Evolutionary conservation across 1,140 invertebrate genomes (phyloP).

Genomic region (Cecropterus lyciades): DNA sequence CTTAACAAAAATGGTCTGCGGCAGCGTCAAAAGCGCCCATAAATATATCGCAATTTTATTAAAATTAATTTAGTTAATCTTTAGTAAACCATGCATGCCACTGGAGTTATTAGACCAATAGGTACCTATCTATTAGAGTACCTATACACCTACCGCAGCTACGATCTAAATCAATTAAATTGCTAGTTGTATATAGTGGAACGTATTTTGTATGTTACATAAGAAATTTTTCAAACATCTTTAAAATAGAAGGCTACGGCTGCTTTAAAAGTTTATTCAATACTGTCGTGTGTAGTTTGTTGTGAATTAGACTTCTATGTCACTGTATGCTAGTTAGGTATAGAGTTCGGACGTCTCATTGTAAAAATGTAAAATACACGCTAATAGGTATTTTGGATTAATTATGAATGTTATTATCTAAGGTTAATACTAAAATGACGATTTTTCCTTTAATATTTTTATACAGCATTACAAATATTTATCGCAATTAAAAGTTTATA

Average conservation of each 20-base stretch:
- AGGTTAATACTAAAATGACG: slow-evolving; percentile 75
- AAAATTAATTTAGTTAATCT: slow-evolving; percentile 51
- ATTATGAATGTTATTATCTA: slow-evolving; percentile 77
- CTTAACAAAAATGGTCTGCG: slow-evolving; percentile 10
- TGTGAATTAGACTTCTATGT: slow-evolving; percentile 79
- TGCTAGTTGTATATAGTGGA: slow-evolving; percentile 80
- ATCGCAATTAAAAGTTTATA: slow-evolving; percentile 84
- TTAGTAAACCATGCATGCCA: slow-evolving; percentile 72
- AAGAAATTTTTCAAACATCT: slow-evolving; percentile 78
- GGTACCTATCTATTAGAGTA: slow-evolving; percentile 64
- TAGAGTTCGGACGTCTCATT: slow-evolving; percentile 77
- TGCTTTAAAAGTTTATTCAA: slow-evolving; percentile 78
- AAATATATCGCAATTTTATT: slow-evolving; percentile 30
- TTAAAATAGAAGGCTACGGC: slow-evolving; percentile 76
- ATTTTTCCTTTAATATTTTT: slow-evolving; percentile 84
- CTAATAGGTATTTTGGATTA: slow-evolving; percentile 66
- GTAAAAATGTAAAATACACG: slow-evolving; percentile 83
- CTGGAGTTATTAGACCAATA: slow-evolving; percentile 66
- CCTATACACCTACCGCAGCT: slow-evolving; percentile 61
- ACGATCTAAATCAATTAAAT: slow-evolving; percentile 64
- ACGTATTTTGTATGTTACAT: slow-evolving; percentile 80
- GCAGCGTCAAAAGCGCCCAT: slow-evolving; percentile 11
- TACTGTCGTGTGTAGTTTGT: slow-evolving; percentile 82
- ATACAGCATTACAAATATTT: slow-evolving; percentile 82
- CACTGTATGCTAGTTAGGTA: slow-evolving; percentile 77